Conservation (phyloP, 2,888 invertebrate genomes). For the Eristalis pertinax region DNA sequence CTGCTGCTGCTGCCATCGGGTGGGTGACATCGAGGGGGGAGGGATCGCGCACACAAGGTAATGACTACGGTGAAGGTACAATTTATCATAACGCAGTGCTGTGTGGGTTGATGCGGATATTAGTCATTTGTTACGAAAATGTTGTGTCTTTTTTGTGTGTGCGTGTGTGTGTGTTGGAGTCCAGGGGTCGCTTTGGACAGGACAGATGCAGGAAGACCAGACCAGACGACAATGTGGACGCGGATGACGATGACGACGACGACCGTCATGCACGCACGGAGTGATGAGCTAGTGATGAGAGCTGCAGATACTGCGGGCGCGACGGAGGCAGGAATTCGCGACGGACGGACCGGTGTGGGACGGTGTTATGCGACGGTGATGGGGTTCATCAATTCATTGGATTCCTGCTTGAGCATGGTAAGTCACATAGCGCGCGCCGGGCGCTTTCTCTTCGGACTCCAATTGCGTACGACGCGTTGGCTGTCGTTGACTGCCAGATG, state of each 20-base stretch:
- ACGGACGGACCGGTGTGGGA: background rate
- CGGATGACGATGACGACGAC: background rate
- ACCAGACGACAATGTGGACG: background rate
- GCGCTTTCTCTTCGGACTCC: background rate
- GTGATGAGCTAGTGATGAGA: background rate
- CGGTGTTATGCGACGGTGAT: background rate
- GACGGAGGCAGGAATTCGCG: background rate
- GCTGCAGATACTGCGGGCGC: background rate
- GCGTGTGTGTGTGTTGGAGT: background rate
- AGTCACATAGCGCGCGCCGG: background rate
- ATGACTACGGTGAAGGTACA: constrained; percentile 68
- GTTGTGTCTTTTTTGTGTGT: background rate
- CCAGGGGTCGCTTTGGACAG: background rate
- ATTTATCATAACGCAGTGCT: constrained; percentile 67
- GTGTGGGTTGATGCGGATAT: constrained; percentile 72
- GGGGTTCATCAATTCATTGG: background rate
- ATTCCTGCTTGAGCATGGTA: background rate
- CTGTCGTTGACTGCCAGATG: no score
- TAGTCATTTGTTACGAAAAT: constrained; percentile 62
- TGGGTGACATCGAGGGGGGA: constrained; percentile 2
- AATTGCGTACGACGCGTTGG: no score
- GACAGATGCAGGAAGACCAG: background rate
- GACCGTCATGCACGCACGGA: background rate
- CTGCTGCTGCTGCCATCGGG: no score
- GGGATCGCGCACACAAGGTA: constrained; percentile 48